Evolutionary conservation across 2,113 vertebrate species (phyloP).

Genomic region (Electrona antarctica): DNA sequence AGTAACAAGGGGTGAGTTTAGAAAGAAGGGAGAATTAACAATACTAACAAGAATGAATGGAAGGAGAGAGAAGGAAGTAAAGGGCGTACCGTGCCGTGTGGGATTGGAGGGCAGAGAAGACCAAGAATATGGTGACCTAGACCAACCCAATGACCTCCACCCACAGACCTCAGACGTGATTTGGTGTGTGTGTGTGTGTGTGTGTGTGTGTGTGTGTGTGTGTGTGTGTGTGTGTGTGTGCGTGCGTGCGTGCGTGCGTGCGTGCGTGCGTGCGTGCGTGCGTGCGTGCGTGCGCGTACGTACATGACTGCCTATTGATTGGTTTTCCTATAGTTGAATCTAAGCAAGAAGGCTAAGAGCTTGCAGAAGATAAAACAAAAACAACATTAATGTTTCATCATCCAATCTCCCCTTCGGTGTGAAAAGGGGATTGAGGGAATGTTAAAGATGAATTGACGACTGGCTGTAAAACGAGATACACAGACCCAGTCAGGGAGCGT

Average conservation of each 20-base stretch:
- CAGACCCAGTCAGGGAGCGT: not conserved
- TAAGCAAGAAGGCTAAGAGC: slow-evolving; percentile 54
- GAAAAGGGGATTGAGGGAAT: slow-evolving; percentile 31
- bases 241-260: not conserved
- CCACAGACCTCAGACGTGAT: slow-evolving; percentile 11
- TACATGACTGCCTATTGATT: slow-evolving; percentile 57
- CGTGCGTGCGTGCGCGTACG: not conserved
- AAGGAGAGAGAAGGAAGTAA: slow-evolving; percentile 4
- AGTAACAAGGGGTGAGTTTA: slow-evolving; percentile 11
- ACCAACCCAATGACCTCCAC: slow-evolving; percentile 30
- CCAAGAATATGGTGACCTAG: slow-evolving; percentile 20
- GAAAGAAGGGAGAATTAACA: slow-evolving; percentile 10
- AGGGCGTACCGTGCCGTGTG: too few relatives aligned
- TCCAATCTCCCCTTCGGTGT: slow-evolving; percentile 58
- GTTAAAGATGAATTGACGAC: slow-evolving; percentile 8
- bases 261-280: not conserved
- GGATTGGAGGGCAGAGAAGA: too few relatives aligned
- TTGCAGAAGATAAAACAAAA: slow-evolving; percentile 61
- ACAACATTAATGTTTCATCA: slow-evolving; percentile 80
- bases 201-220: slow-evolving; percentile 7
- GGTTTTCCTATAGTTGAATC: slow-evolving; percentile 51
- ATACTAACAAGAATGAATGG: not conserved
- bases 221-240: slow-evolving; percentile 2
- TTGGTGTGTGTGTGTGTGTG: slow-evolving; percentile 7
- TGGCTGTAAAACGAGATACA: not conserved